These are phyloP conservation scores for Patella ulyssiponensis DNA, from an alignment of 2,888 invertebrate species.

Conservation along the genomic window DNA sequence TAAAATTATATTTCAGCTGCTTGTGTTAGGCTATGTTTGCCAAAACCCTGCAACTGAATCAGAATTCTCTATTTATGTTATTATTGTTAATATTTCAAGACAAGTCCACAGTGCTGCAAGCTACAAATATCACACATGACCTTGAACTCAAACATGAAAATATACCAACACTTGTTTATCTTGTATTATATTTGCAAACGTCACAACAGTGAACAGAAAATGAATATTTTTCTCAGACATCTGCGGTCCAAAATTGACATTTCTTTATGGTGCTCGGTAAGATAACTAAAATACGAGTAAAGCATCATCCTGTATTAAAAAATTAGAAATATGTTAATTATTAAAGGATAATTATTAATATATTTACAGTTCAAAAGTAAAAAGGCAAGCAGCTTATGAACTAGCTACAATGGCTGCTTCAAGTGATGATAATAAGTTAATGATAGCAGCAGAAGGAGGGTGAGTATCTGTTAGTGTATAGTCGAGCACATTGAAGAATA, in stretches of 20 bases:
- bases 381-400: constrained; percentile 67
- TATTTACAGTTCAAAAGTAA: constrained; percentile 55
- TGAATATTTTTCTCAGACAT: background rate
- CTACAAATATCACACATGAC: too few relatives aligned
- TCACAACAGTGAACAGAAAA: too few relatives aligned
- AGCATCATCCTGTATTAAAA: background rate
- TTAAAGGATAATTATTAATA: background rate
- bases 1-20: too few relatives aligned
- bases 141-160: too few relatives aligned
- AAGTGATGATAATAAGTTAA: constrained; percentile 69
- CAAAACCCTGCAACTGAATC: too few relatives aligned
- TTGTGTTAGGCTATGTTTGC: too few relatives aligned
- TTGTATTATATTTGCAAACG: too few relatives aligned
- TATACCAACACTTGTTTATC: too few relatives aligned
- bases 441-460: constrained; percentile 70
- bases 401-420: constrained; percentile 68
- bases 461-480: constrained; percentile 36
- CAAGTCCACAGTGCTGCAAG: too few relatives aligned
- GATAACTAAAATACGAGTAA: background rate
- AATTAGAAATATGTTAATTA: background rate
- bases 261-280: background rate
- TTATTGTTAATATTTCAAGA: too few relatives aligned
- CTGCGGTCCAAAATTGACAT: background rate
- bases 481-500: too few relatives aligned
- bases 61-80: too few relatives aligned